Percentiles rank a stretch among this genome's conserved stretches.
phyloP scores from a whole-genome alignment of 2,888 invertebrate genomes.

The Latrodectus elegans region DNA sequence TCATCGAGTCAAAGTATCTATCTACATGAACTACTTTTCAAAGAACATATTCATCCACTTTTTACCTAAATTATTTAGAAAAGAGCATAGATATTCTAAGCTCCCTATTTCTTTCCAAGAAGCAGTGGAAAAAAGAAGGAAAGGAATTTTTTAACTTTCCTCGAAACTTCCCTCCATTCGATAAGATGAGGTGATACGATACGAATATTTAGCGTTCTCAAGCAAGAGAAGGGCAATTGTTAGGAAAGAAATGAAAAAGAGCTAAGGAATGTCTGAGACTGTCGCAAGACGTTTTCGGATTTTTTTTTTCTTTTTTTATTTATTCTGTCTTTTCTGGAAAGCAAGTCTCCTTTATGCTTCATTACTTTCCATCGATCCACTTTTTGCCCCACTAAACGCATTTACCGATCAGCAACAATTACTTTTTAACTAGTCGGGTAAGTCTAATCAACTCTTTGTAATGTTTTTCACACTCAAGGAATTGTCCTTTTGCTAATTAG shows the following conservation, averaged over 20 bases:
- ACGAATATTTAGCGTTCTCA: conserved; percentile 38
- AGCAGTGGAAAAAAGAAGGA: too few relatives aligned
- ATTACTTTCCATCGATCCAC: conserved; percentile 43
- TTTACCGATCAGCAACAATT: conserved; percentile 50
- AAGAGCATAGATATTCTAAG: too few relatives aligned
- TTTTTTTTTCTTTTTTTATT: conserved; percentile 49
- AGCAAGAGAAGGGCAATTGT: conserved; percentile 31
- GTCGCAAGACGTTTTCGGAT: conserved; percentile 20
- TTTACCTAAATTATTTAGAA: too few relatives aligned
- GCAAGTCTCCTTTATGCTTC: conserved; percentile 42
- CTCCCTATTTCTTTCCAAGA: too few relatives aligned
- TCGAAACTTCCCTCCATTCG: not conserved
- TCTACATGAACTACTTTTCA: too few relatives aligned
- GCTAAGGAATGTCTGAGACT: conserved; percentile 22
- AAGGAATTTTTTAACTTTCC: too few relatives aligned
- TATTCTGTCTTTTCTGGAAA: conserved; percentile 19
- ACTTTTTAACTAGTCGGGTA: conserved; percentile 40
- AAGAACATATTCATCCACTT: too few relatives aligned
- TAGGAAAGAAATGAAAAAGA: conserved; percentile 11
- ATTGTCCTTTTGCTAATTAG: too few relatives aligned
- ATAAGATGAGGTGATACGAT: conserved; percentile 14
- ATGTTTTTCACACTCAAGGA: not conserved
- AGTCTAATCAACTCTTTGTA: conserved; percentile 25
- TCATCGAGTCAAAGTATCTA: too few relatives aligned
- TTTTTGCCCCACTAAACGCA: conserved; percentile 47